A percentile compares a stretch with the other conserved stretches of the same genome.
Evolutionary conservation across 2,888 invertebrate genomes (phyloP).

Genomic region (Troides oblongomaculatus): DNA sequence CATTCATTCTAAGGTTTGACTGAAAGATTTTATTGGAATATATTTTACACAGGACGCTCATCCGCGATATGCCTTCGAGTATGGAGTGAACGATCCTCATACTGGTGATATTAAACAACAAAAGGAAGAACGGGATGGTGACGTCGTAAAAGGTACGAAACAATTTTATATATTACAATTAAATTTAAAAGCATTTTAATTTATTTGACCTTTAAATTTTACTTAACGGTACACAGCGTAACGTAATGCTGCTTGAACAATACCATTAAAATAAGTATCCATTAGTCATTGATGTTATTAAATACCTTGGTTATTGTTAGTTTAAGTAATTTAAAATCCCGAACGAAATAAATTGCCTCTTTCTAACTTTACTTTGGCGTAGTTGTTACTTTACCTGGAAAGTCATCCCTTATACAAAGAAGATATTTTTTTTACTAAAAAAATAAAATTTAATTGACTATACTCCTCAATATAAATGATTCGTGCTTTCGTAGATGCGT

Average conservation of each 20-base stretch:
- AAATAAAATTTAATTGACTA: too few species aligned
- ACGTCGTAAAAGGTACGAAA: conserved; percentile 83
- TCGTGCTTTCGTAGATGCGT: neutral
- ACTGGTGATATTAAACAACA: conserved; percentile 88
- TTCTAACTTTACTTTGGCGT: too few species aligned
- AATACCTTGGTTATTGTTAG: neutral
- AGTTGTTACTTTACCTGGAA: too few species aligned
- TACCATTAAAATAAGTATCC: neutral
- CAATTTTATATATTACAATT: neutral
- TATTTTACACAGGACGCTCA: conserved; percentile 78
- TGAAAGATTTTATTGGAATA: neutral
- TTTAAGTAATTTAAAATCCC: neutral
- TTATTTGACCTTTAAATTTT: conserved; percentile 7
- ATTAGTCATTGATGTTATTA: neutral
- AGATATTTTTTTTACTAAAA: too few species aligned
- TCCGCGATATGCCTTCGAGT: conserved; percentile 86
- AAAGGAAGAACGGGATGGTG: conserved; percentile 86
- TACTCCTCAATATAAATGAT: too few species aligned
- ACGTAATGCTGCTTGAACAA: conserved; percentile 11
- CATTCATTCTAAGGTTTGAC: neutral
- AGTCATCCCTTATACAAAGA: too few species aligned
- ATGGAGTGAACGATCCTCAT: conserved; percentile 86
- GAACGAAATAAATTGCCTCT: neutral
- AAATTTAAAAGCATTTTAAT: conserved; percentile 10
- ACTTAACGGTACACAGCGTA: conserved; percentile 15